Conservation (phyloP, 1,140 invertebrate species). For the Brachionus rubens region DNA sequence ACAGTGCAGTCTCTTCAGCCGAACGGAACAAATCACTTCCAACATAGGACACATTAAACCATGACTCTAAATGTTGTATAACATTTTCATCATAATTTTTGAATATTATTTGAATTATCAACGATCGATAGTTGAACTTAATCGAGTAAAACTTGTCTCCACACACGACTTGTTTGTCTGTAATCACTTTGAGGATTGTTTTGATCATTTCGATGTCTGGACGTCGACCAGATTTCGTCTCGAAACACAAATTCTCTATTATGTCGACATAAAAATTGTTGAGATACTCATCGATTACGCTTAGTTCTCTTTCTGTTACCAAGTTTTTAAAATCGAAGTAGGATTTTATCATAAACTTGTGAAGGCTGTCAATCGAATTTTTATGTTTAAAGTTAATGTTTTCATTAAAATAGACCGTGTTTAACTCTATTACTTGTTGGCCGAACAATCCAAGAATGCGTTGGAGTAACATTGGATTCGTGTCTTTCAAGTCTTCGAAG, state of each 20-base stretch:
- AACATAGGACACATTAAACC: neutral
- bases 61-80: neutral
- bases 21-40: neutral
- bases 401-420: neutral
- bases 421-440: neutral
- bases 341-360: neutral
- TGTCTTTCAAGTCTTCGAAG: neutral
- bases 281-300: neutral
- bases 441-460: too few relatives aligned
- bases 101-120: conserved; percentile 26
- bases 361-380: neutral
- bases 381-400: conserved; percentile 11
- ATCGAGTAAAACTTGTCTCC: neutral
- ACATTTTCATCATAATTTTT: neutral
- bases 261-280: conserved; percentile 16
- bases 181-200: neutral
- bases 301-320: too few relatives aligned
- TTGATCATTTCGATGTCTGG: neutral
- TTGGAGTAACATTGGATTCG: neutral
- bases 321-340: neutral
- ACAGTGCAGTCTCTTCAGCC: neutral
- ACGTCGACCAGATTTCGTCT: neutral
- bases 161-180: too few relatives aligned
- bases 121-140: neutral
- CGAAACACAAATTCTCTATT: conserved; percentile 15